Base-by-base conservation (phyloP, 2,113 vertebrate species). In the Acanthochromis polyacanthus region DNA sequence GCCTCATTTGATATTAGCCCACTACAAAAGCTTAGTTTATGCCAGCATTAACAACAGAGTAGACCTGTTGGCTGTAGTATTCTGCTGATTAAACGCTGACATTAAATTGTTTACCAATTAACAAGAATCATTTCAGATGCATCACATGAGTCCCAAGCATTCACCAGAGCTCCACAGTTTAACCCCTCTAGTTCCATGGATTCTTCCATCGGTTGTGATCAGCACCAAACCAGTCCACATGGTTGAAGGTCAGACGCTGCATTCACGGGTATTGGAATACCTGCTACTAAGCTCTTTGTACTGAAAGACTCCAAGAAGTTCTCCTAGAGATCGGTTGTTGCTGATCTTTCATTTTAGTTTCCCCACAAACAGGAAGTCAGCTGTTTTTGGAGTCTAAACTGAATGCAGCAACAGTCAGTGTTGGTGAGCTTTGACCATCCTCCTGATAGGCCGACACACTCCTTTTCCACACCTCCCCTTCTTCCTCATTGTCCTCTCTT, bases 161-260 rank as follows among this genome's bases (percentile, higher is more conserved):
- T 68, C 30, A 71, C 71, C 52, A 20, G 23, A 68, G 53, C 69
- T 52, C 57, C 71, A 63, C 32, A 36, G 40, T 62, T 81, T 67
- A 72, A 52, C 51, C 73, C 60, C 23, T 74, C n/a, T 36, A 30
- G 20, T 55, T 75, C 70, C 64, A 71, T 48, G 57, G 28, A 59
- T 64, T 84, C 51, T 71, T 80, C 71, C 64, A 15, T 70, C 46
- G 56, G 32, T 65, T 65, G 78, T 78, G 61, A 61, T 62, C 57
- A 36, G 77, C 84, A 61, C 81, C 68, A 89, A 53, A 69, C 70
- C 52, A 57, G 63, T 20, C 61, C 75, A 78, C 38, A 40, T 9
- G 56, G 53, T 82, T 84, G 80, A 76, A 85, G 74, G 75, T 89
- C 40, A 32, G 46, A 57, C 45, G 66, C 73, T 84, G 78, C 74